Base-by-base conservation (phyloP, 1,140 invertebrate species). In the Belonocnema kinseyi region DNA sequence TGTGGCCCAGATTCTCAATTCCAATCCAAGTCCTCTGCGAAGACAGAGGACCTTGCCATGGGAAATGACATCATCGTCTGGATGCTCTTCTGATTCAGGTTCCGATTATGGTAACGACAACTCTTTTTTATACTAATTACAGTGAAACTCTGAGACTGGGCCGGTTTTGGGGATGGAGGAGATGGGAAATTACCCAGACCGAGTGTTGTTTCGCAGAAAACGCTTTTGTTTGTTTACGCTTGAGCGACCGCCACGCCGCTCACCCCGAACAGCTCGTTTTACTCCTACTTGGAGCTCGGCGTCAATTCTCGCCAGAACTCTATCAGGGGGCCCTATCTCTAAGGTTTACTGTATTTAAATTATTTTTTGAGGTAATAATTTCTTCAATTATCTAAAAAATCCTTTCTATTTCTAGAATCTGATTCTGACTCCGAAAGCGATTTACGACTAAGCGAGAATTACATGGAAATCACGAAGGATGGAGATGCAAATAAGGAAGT, bases 61-160 rank as follows among this genome's bases (percentile, higher is more conserved):
- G 85, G 81, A 85, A 73, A 76, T 79, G 16, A 82, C 77, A 11
- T 84, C 85, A 4, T 84, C 87, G 50, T 87, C 87, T 73, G 83
- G 85, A 53, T 85, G 85, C 79, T 87, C 85, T 0, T 85, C 86
- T 0, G 82, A 88, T 72, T 81, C 82, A 2, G 56, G 50, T 51
- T 84, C 82, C 21, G 75, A 83, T 74, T 80, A 74, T 40, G 82
- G 83, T 83, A 80, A 80, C 13, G 50, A 26, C 40, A 46, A 5
- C 11, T 33, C 3, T 33, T 72, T 3, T 21, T 50, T 54, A 6
- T 50, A n/a, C n/a, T n/a, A n/a, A n/a, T n/a, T n/a, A n/a, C n/a
- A n/a, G n/a, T n/a, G n/a, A n/a, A n/a, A n/a, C n/a, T n/a, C n/a
- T n/a, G n/a, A n/a, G n/a, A n/a, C n/a, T n/a, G n/a, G n/a, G n/a